Conservation (phyloP, 2,797 vertebrate species). For the Cygnus olor region DNA sequence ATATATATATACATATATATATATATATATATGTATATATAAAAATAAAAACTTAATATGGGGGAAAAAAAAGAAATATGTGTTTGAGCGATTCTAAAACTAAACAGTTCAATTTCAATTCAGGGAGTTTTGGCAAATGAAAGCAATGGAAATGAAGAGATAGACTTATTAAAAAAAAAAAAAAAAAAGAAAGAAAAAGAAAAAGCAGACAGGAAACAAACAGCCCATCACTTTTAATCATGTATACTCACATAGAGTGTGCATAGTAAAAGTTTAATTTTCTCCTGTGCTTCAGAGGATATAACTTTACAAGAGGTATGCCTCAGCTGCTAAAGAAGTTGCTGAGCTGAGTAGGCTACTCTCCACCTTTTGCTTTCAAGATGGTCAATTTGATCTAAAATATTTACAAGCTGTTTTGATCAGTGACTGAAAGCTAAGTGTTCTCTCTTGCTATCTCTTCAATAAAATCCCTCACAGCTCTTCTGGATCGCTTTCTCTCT, state of each 20-base stretch:
- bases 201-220: background rate
- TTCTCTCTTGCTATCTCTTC: background rate
- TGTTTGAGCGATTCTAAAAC: background rate
- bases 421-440: constrained; percentile 2
- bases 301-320: background rate
- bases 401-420: constrained; percentile 43
- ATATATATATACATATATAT: too few species aligned
- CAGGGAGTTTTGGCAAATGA: background rate
- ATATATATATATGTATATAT: too few species aligned
- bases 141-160: background rate
- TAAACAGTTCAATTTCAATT: background rate
- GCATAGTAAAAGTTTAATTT: background rate
- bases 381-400: constrained; percentile 20
- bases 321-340: background rate
- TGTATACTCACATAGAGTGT: background rate
- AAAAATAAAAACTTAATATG: background rate
- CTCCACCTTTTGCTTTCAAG: background rate
- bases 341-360: background rate
- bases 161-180: background rate
- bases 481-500: background rate
- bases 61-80: background rate
- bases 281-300: background rate
- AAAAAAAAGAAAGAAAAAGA: background rate
- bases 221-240: background rate
- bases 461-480: background rate